Evolutionary conservation across 2,797 vertebrate species (phyloP), one percentile per base, ranked within the genome.

Genomic region (Molothrus ater): DNA sequence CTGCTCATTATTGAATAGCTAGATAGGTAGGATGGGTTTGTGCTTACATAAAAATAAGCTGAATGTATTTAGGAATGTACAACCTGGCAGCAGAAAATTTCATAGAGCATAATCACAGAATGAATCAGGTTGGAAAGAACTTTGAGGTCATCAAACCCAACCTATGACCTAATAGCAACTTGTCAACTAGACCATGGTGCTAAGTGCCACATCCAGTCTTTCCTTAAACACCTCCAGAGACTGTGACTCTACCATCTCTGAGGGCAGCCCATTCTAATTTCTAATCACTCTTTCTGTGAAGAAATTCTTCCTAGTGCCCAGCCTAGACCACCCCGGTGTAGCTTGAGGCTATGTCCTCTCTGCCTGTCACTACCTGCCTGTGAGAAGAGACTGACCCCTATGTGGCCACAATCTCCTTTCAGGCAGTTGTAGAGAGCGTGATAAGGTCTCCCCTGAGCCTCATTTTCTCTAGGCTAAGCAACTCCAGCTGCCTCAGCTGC

Each of bases 301-400:
- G 24, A 45, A 70, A 50, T 38, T 64, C 38, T 29, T 57, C 24
- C 36, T 38, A 18, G 29, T 50, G 11, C 21, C 17, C 12, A 76
- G n/a, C 6, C 8, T 38, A 51, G 26, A n/a, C 9, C 8, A n/a
- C 7, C 3, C 2, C 25, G 3, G 9, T 21, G 13, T 17, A 50
- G 5, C 17, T 64, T 57, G 57, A 43, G 32, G 17, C 24, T 57
- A 5, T 25, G 17, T n/a, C 19, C 14, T 64, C 9, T 64, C 12
- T 8, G 69, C 9, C 17, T n/a, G 24, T 21, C 20, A 10, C 8
- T 50, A 4, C 21, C 22, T 57, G 24, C 3, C 13, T 29, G 24
- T 32, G 28, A 64, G 42, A 38, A 36, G 28, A 48, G 11, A n/a
- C 17, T 14, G 16, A 56, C 3, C 3, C 15, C 16, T 19, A 9